Conservation (phyloP, 2,113 vertebrate species). For the Platysternon megacephalum region DNA sequence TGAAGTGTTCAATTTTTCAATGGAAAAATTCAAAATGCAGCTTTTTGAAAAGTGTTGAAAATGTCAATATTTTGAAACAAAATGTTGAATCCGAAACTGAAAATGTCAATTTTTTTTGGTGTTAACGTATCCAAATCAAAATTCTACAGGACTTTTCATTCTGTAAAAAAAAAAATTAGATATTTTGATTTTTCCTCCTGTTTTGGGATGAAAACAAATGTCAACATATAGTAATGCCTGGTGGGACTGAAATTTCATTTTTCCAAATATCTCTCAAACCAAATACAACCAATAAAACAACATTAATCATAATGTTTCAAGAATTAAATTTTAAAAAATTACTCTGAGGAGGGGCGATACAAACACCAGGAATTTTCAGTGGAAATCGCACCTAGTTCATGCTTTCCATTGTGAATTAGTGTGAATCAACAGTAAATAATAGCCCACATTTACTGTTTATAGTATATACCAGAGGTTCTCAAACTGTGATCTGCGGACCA, state of each 20-base stretch:
- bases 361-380: background rate
- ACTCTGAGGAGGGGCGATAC: background rate
- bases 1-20: background rate
- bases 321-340: background rate
- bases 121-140: background rate
- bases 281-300: background rate
- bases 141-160: background rate
- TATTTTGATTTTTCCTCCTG: background rate
- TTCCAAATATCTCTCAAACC: background rate
- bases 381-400: background rate
- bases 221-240: background rate
- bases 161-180: background rate
- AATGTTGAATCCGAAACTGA: background rate
- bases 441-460: background rate
- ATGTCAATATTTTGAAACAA: background rate
- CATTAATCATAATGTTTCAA: background rate
- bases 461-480: too few relatives aligned
- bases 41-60: conserved; percentile 53
- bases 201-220: background rate
- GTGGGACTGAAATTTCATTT: background rate
- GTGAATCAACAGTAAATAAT: background rate
- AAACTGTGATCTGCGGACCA: too few relatives aligned
- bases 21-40: conserved; percentile 2
- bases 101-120: background rate
- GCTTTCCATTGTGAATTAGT: background rate